Evolutionary conservation across 2,113 vertebrate genomes (phyloP), one percentile per base, ranked within the genome.

Genomic region (Pica pica): DNA sequence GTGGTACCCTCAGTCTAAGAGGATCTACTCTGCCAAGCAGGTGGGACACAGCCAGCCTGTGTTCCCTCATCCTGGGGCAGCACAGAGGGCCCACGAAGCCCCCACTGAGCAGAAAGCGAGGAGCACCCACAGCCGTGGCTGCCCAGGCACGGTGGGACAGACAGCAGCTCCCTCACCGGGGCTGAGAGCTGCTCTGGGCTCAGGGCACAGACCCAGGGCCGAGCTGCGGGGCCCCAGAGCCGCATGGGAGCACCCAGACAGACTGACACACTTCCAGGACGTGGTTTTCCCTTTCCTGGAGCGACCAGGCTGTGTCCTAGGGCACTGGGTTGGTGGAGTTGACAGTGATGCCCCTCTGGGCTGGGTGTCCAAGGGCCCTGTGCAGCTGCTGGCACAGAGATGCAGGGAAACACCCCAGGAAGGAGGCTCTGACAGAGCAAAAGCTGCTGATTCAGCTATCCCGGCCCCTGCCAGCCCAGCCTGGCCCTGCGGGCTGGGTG

Each of bases 141-240:
- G 41, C 13, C 22, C 1, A 3, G 68, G 33, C 23, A 7, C 2
- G 4, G 57, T 55, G 49, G 14, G 77, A 47, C 27, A 31, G 59
- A 23, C 21, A 47, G 33, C 4, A 86, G 55, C 15, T 26, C 9
- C 20, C 26, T 55, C 60, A 4, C 46, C 59, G 83, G 39, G 31
- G 23, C 13, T 41, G 44, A 64, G 28, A 5, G 27, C 8, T 6
- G 6, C 4, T 78, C 53, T 6, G 15, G 53, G 47, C 31, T 16
- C 7, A 1, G 2, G 3, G 39, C 44, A 30, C 50, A 65, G 37
- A 35, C 4, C 28, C 4, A 0, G n/a, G 37, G 16, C 13, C 33
- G 61, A 59, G 35, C 56, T 79, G 15, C 61, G 85, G 47, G 73
- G 22, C 35, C 44, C 61, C 35, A 4, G 33, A 39, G 11, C 5